Conservation (phyloP, 2,797 vertebrate species). For the Erethizon dorsatum region DNA sequence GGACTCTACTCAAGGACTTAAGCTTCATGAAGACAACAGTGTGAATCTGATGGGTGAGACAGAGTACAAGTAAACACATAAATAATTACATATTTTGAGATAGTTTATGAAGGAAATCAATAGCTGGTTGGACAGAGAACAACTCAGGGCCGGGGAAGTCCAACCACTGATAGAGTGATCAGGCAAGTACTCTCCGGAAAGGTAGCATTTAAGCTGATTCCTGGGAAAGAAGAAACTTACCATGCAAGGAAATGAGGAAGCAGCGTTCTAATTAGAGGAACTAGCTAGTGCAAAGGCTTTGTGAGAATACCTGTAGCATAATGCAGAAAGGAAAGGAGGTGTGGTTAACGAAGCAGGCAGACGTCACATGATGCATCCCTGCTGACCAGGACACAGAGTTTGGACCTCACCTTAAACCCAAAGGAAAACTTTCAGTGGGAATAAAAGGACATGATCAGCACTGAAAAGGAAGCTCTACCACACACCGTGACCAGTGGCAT, state of each 20-base stretch:
- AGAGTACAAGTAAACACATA: background rate
- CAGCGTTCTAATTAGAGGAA: background rate
- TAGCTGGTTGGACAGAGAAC: background rate
- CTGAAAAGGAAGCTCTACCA: background rate
- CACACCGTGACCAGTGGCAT: background rate
- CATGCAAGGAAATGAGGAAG: background rate
- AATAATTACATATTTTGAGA: slow-evolving; percentile 44
- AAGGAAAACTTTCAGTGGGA: slow-evolving; percentile 26
- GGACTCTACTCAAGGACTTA: background rate
- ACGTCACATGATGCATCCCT: background rate
- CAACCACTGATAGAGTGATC: background rate
- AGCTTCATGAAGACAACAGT: background rate
- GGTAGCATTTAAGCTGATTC: background rate
- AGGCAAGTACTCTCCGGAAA: background rate
- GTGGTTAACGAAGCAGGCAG: background rate
- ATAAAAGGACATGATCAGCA: background rate
- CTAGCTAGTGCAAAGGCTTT: background rate
- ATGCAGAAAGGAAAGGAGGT: background rate
- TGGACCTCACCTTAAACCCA: background rate
- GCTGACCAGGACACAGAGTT: background rate
- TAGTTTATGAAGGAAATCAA: background rate
- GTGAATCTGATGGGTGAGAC: background rate
- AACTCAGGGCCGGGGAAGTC: background rate
- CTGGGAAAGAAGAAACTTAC: background rate
- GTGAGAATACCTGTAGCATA: background rate